Evolutionary conservation across 2,888 invertebrate genomes (phyloP), one percentile per base, ranked within the genome.

Genomic region (Drosophila diplacantha): DNA sequence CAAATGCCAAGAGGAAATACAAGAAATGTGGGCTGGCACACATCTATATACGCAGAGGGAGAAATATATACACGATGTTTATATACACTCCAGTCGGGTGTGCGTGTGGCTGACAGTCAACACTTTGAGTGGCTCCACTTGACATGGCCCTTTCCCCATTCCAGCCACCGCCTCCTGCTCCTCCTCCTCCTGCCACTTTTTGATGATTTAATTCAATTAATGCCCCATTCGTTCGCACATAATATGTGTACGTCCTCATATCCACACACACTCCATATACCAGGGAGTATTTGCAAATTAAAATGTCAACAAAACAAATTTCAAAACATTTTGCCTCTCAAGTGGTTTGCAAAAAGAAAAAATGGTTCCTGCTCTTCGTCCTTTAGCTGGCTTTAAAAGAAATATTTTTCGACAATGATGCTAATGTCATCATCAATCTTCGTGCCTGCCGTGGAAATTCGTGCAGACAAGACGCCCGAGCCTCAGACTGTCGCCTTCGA

Each of bases 391-490:
- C 67, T 68, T 73, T 69, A 74, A 79, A 83, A 73, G 62, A 54
- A 61, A 59, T 68, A 52, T 66, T 74, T 73, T 77, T 74, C 69
- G 81, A 83, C 85, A 86, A 85, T 84, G 86, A 85, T 86, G 86
- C 85, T 86, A 86, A 86, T 86, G 86, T 86, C 85, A 86, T 86
- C 85, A 86, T 86, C 85, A 86, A 86, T 86, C 85, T 86, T 86
- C 77, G 70, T 75, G 78, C 69, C 54, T 8, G 61, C 61, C 61
- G 61, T 61, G 61, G 67, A 79, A 82, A 69, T 68, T 75, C 62
- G 64, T 71, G 60, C 58, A 71, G 49, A 57, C 58, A 60, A 60
- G 39, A 50, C 54, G 55, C 44, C 53, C 39, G 22, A 55, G 55
- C 26, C 41, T 58, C 22, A 38, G 63, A 49, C 43, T 31, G 31